Percentiles rank a stretch among this genome's conserved stretches.
Evolutionary conservation across 1,140 invertebrate species (phyloP).

Genomic region (Globodera ellingtonae): DNA sequence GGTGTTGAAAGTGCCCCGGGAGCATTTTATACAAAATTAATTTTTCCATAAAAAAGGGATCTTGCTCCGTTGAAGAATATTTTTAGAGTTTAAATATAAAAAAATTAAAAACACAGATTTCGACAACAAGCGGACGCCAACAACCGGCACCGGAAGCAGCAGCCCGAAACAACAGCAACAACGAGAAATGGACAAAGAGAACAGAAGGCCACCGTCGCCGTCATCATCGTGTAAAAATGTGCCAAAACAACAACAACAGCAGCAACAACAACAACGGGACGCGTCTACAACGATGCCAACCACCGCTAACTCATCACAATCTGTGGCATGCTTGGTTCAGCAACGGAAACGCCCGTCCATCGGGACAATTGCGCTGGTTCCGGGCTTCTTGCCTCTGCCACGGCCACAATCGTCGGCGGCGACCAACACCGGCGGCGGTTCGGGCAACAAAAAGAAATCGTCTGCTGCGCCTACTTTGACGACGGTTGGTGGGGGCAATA

Average conservation of each 20-base stretch:
- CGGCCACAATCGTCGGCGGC: background rate
- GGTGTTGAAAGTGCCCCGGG: background rate
- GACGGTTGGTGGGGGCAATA: no score
- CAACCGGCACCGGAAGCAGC: background rate
- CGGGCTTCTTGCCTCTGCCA: background rate
- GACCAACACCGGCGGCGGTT: background rate
- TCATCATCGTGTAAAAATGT: no score
- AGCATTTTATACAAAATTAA: no score
- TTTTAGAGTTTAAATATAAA: no score
- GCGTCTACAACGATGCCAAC: no score
- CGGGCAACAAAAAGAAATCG: background rate
- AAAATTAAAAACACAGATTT: no score
- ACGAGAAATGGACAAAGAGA: background rate
- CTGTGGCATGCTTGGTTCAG: background rate
- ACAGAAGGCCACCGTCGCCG: background rate
- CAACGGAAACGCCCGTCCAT: background rate
- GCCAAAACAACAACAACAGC: background rate
- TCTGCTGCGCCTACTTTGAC: no score
- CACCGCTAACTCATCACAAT: background rate
- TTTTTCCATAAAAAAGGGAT: no score
- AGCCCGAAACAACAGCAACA: no score
- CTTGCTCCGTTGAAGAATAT: no score
- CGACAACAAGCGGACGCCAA: no score
- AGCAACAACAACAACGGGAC: background rate
- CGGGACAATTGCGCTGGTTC: background rate